Evolutionary conservation across 2,797 vertebrate species (phyloP).

Genomic region (Silurus aristotelis): DNA sequence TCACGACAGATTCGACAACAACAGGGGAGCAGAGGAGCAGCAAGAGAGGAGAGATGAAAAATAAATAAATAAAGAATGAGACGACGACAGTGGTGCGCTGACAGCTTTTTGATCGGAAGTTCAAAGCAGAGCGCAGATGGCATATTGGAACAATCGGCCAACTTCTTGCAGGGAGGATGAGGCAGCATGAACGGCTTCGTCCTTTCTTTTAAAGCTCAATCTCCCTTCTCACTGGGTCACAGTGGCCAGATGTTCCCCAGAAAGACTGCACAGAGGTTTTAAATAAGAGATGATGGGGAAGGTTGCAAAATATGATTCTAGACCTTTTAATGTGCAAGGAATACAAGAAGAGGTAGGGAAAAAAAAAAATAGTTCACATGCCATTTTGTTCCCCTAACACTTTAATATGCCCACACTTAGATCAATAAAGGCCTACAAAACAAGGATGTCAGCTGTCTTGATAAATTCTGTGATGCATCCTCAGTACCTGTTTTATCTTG

Average conservation of each 20-base stretch:
- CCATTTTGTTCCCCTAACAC: background rate
- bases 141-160: conserved; percentile 71
- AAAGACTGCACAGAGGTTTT: conserved; percentile 54
- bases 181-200: conserved; percentile 49
- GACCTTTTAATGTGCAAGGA: background rate
- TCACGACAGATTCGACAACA: conserved; percentile 49
- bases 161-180: conserved; percentile 24
- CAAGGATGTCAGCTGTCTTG: background rate
- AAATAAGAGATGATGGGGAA: conserved; percentile 39
- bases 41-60: conserved; percentile 29
- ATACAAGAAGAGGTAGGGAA: background rate
- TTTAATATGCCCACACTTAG: background rate
- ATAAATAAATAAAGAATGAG: conserved; percentile 42
- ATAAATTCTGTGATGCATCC: background rate
- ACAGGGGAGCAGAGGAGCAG: conserved; percentile 28
- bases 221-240: conserved; percentile 68
- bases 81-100: conserved; percentile 55
- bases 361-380: background rate
- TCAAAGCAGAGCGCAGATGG: conserved; percentile 81
- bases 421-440: background rate
- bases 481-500: background rate
- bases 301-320: conserved; percentile 35
- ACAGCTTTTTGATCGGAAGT: conserved; percentile 78
- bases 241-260: conserved; percentile 73
- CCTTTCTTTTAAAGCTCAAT: conserved; percentile 74